Evolutionary conservation across 2,797 vertebrate genomes (phyloP), one percentile per base, ranked within the genome.

Genomic region (Platyrinchus mystaceus): DNA sequence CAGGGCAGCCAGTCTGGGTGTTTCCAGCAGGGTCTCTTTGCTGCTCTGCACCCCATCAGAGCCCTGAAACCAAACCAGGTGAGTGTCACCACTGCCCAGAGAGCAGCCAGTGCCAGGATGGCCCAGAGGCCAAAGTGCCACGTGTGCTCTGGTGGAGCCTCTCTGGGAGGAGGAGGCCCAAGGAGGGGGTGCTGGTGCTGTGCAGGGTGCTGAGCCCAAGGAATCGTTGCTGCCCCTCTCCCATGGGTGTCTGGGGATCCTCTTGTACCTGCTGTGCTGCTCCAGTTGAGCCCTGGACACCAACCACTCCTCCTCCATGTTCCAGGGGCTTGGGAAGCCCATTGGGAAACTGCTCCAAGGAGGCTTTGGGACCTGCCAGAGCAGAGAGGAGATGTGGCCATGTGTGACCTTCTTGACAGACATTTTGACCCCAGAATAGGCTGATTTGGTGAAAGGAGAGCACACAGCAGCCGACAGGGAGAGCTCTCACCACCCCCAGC

Each of bases 191-290:
- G 26, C 14, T 4, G 23, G 46, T 13, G 63, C 63, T 62, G 39
- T 22, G 49, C 26, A 49, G 53, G 70, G 70, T 1, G 12, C 80
- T 47, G 79, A 81, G 83, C 3, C 11, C 58, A 14, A 8, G 37
- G 59, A 23, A 44, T 28, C 0, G 0, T 47, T 68, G 59, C 70
- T n/a, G 28, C 7, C 14, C 11, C 13, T 26, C 6, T 49, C 17
- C 56, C 36, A 9, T 12, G 39, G 39, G 8, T 30, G 15, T 21
- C 2, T 30, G 11, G 27, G 63, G 4, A 7, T 17, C 9, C 7
- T 2, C 70, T 78, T 14, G 1, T 97, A 99, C 99, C 98, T 98
- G 98, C 81, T 98, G 94, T 0, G 52, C 95, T 32, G 96, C 96
- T 95, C 93, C 90, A 64, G 98, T 89, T 3, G 97, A 94, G 26